Percentiles rank a stretch among this genome's conserved stretches.
Evolutionary conservation across 2,797 vertebrate species (phyloP).

Genomic region (Pangasius djambal): DNA sequence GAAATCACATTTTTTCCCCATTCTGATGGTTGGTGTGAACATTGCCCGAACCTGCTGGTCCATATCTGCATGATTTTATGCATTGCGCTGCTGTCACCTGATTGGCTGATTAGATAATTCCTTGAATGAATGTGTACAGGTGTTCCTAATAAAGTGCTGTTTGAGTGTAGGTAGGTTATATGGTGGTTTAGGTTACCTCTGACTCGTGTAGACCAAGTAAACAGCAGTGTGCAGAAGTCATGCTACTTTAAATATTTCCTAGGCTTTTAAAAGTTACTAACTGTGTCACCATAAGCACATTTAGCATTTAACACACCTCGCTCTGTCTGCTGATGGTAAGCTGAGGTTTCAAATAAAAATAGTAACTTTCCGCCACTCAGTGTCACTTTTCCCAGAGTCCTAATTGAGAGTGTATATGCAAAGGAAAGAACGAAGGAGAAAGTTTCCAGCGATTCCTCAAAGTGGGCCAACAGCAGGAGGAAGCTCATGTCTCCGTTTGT

Average conservation of each 20-base stretch:
- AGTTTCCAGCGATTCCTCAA: slow-evolving; percentile 70
- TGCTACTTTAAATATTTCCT: neutral
- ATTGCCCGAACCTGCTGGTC: too few species aligned
- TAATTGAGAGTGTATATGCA: slow-evolving; percentile 57
- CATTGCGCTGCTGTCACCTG: neutral
- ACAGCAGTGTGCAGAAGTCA: neutral
- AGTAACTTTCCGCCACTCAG: slow-evolving; percentile 53
- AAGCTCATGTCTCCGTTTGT: slow-evolving; percentile 76
- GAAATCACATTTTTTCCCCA: neutral
- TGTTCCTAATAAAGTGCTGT: neutral
- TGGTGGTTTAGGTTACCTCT: slow-evolving; percentile 31
- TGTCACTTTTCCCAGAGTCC: slow-evolving; percentile 68
- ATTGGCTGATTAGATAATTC: neutral
- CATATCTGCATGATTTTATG: too few species aligned
- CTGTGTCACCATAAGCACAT: neutral
- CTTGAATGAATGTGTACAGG: neutral
- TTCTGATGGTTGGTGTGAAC: neutral
- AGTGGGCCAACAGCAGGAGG: slow-evolving; percentile 65
- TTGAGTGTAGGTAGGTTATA: too few species aligned
- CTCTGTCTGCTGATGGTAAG: slow-evolving; percentile 2
- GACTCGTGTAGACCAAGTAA: neutral
- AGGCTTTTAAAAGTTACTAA: slow-evolving; percentile 25
- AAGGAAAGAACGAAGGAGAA: slow-evolving; percentile 61
- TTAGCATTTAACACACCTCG: neutral
- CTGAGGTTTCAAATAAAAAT: slow-evolving; percentile 39